Evolutionary conservation across 2,797 vertebrate species (phyloP).

Genomic region (Poecile montanus): DNA sequence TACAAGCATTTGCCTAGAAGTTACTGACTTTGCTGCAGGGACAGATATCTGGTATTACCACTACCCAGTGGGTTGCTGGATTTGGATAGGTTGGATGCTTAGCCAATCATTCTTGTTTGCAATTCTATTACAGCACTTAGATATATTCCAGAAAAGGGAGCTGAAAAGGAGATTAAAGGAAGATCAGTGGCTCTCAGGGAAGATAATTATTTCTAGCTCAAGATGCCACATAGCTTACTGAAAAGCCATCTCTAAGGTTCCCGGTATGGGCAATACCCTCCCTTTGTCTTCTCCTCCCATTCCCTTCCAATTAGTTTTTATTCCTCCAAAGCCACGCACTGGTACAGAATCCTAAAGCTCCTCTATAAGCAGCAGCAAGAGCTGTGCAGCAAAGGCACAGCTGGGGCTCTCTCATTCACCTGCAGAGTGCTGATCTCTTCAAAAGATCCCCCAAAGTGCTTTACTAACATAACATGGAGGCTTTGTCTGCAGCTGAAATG

Average conservation of each 20-base stretch:
- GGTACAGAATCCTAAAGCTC: not conserved
- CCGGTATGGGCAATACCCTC: not conserved
- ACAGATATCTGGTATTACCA: not conserved
- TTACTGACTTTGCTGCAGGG: not conserved
- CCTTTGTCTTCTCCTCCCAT: not conserved
- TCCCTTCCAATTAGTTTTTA: slow-evolving; percentile 46
- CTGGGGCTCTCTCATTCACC: not conserved
- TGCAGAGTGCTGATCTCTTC: not conserved
- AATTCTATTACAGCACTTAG: not conserved
- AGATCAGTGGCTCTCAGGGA: slow-evolving; percentile 24
- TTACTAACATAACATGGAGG: not conserved
- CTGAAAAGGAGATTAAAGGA: slow-evolving; percentile 34
- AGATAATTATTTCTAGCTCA: slow-evolving; percentile 46
- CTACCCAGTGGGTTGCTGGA: not conserved
- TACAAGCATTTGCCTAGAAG: not conserved
- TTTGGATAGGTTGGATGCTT: not conserved
- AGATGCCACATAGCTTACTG: not conserved
- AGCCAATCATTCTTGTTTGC: not conserved
- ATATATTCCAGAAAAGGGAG: not conserved
- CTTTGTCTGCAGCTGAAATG: not conserved
- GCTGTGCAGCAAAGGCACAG: not conserved
- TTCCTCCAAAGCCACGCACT: not conserved
- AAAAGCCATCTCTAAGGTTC: slow-evolving; percentile 4
- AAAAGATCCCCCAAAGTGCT: not conserved
- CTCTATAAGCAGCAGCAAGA: not conserved